A percentile compares a stretch with the other conserved stretches of the same genome.
Conservation (phyloP, 1,140 invertebrate genomes). For the Drosophila busckii region DNA sequence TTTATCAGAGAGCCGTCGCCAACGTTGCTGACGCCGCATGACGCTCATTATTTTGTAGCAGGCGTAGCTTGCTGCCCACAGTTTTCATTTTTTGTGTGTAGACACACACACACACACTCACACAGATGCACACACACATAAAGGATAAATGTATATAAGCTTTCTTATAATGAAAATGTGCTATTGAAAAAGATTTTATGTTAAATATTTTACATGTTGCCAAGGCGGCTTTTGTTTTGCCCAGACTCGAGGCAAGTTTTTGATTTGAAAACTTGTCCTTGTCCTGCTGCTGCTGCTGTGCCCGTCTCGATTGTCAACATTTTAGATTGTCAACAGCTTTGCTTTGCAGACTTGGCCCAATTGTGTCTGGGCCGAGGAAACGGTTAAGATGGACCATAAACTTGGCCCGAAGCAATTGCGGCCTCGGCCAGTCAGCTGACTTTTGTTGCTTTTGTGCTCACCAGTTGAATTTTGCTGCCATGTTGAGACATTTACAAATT, state of each 20-base stretch:
- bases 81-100: too few species aligned
- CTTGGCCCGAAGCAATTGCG: background rate
- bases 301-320: background rate
- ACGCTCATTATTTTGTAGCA: constrained; percentile 30
- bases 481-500: constrained; percentile 58
- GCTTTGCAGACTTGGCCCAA: constrained; percentile 41
- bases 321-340: constrained; percentile 68
- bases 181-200: constrained; percentile 49
- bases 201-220: constrained; percentile 64
- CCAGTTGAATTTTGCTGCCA: constrained; percentile 23
- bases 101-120: too few species aligned
- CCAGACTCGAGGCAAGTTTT: constrained; percentile 36
- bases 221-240: constrained; percentile 49
- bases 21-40: constrained; percentile 13
- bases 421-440: constrained; percentile 13
- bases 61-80: constrained; percentile 6
- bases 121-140: too few species aligned
- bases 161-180: constrained; percentile 49
- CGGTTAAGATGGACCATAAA: constrained; percentile 1
- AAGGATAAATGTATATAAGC: background rate
- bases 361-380: constrained; percentile 35
- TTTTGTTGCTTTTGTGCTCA: constrained; percentile 6
- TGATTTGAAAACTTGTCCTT: constrained; percentile 15
- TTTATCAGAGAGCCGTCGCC: constrained; percentile 24
- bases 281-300: constrained; percentile 25